Evolutionary conservation across 2,113 vertebrate genomes (phyloP), one percentile per base, ranked within the genome.

Genomic region (Lagopus muta): DNA sequence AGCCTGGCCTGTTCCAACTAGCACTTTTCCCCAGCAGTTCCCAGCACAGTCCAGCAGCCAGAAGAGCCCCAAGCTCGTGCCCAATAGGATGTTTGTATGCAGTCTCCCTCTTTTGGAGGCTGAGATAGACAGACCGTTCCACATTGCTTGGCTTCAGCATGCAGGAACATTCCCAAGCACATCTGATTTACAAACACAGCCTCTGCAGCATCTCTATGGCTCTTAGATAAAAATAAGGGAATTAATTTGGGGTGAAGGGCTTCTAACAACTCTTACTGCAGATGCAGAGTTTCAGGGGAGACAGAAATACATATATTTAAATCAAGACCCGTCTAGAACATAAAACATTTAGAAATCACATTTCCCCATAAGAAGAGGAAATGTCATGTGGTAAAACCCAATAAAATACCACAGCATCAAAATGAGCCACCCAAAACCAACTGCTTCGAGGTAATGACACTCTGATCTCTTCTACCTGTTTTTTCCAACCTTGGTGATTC

Each of bases 31-130:
- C 1, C 2, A 6, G 72, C 40, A 88, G 67, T 55, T 86, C 36
- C 50, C 73, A 52, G 80, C 60, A 66, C 55, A 36, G 45, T 13
- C 60, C 30, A 42, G 58, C 42, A 75, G 71, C 32, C 6, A 15
- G n/a, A 52, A 38, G 28, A 65, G 36, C 1, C n/a, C 1, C 0
- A 12, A 28, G 14, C 34, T 13, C 0, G 0, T 5, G 36, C 40
- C 72, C 64, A 74, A 57, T 18, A 71, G 45, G 47, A 52, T 30
- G 52, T 81, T 21, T 64, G 45, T 27, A 32, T 12, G 65, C 0
- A 0, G 50, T 67, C 92, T 89, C 73, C 50, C 78, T 67, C 32
- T 34, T 80, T 66, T 11, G 64, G 80, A 83, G 40, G 73, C 25
- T 55, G 15, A 84, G 70, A 38, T 0, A 9, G 86, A 71, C 55